These are phyloP conservation scores for Alosa alosa DNA, from an alignment of 2,113 vertebrate species.

Conservation along the genomic window DNA sequence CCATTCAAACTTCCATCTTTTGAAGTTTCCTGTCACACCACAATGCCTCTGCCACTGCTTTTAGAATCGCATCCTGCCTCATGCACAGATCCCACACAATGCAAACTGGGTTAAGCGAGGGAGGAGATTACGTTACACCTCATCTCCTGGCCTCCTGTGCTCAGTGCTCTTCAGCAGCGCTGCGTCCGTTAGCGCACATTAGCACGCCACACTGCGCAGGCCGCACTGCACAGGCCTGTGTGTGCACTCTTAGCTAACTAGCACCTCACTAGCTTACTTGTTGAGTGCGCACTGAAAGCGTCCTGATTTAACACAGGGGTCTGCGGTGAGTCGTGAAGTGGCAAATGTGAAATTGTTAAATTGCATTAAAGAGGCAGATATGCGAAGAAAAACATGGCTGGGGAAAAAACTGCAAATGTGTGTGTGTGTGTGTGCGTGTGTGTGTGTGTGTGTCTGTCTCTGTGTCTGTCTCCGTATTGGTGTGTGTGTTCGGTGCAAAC, in stretches of 20 bases:
- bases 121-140: background rate
- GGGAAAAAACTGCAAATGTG: background rate
- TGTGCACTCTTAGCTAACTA: background rate
- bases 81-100: slow-evolving; percentile 21
- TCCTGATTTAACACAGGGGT: background rate
- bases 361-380: slow-evolving; percentile 53
- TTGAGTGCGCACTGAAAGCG: slow-evolving; percentile 26
- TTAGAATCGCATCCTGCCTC: background rate
- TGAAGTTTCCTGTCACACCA: background rate
- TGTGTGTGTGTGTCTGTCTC: background rate
- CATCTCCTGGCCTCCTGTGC: background rate
- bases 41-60: background rate
- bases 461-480: background rate
- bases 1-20: background rate
- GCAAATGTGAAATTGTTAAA: slow-evolving; percentile 55
- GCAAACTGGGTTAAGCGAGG: background rate
- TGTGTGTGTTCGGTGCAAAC: background rate
- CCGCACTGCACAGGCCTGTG: background rate
- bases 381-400: slow-evolving; percentile 17
- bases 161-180: slow-evolving; percentile 43
- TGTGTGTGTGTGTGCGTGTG: background rate
- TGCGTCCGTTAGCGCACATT: background rate
- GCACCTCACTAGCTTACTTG: slow-evolving; percentile 30
- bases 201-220: background rate
- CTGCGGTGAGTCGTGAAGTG: slow-evolving; percentile 49